These are phyloP conservation scores for Etheostoma nigrum DNA, from an alignment of 2,797 vertebrate species.

Conservation along the genomic window DNA sequence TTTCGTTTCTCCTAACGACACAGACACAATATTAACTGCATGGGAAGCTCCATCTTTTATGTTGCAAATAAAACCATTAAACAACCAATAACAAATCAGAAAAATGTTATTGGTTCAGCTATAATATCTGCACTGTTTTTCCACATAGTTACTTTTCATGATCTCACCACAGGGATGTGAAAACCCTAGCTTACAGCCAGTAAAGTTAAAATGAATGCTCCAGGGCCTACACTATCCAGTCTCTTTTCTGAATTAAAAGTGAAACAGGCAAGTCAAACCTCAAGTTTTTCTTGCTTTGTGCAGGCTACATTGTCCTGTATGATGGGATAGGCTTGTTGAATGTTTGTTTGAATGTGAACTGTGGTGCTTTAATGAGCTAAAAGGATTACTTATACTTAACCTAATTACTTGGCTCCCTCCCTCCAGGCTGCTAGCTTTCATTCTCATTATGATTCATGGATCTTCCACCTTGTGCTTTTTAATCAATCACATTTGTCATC, in stretches of 20 bases:
- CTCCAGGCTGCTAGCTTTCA: constrained; percentile 67
- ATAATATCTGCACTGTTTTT: constrained; percentile 27
- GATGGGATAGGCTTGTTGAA: constrained; percentile 38
- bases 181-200: constrained; percentile 8
- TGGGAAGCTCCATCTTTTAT: constrained; percentile 44
- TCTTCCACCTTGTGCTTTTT: constrained; percentile 64
- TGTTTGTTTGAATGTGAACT: constrained; percentile 73
- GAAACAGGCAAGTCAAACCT: background rate
- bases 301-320: constrained; percentile 11
- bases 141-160: constrained; percentile 31
- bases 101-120: constrained; percentile 40
- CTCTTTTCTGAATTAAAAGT: background rate
- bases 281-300: background rate
- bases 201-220: constrained; percentile 6
- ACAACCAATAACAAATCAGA: constrained; percentile 42
- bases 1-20: constrained; percentile 67
- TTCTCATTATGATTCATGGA: constrained; percentile 70
- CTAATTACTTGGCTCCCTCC: constrained; percentile 83
- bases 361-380: constrained; percentile 80
- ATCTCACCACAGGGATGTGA: constrained; percentile 18
- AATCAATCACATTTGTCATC: constrained; percentile 65
- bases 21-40: constrained; percentile 36
- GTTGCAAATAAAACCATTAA: constrained; percentile 50
- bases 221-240: background rate
- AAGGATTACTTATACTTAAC: constrained; percentile 86